Evolutionary conservation across 2,888 invertebrate genomes (phyloP).

Genomic region (Chalcosyrphus nemorum): DNA sequence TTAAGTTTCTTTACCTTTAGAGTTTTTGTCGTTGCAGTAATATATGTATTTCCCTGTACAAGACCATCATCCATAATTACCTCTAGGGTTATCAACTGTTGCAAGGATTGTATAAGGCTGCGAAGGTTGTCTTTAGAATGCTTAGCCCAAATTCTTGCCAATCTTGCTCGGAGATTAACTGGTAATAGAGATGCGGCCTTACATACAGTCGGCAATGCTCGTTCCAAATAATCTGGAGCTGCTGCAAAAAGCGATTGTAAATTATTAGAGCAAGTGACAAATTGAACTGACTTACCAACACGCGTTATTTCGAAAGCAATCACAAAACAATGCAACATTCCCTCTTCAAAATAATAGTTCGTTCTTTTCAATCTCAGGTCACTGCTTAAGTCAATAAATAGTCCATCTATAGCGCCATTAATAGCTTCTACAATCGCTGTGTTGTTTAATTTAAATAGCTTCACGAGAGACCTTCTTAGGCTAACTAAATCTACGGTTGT

Average conservation of each 20-base stretch:
- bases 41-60: conserved; percentile 92
- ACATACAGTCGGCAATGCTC: conserved; percentile 90
- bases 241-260: no score
- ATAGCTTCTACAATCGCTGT: conserved; percentile 77
- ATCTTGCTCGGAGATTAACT: conserved; percentile 88
- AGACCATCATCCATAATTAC: conserved; percentile 91
- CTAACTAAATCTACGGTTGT: conserved; percentile 85
- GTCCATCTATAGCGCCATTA: conserved; percentile 75
- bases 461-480: conserved; percentile 83
- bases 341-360: conserved; percentile 76
- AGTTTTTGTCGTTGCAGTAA: conserved; percentile 92
- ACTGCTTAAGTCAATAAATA: conserved; percentile 72
- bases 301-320: conserved; percentile 91
- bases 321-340: conserved; percentile 83
- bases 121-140: conserved; percentile 86
- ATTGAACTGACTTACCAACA: conserved; percentile 82
- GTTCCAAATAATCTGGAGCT: conserved; percentile 91
- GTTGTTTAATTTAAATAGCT: conserved; percentile 77
- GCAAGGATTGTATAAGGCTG: conserved; percentile 89
- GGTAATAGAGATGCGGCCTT: conserved; percentile 89
- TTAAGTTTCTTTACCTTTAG: conserved; percentile 86
- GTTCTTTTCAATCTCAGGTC: conserved; percentile 72
- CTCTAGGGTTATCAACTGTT: conserved; percentile 93
- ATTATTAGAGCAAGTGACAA: neutral
- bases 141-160: conserved; percentile 91